Percentiles rank a stretch among this genome's conserved stretches.
Evolutionary conservation across 2,113 vertebrate species (phyloP).

Genomic region (Mastomys coucha): DNA sequence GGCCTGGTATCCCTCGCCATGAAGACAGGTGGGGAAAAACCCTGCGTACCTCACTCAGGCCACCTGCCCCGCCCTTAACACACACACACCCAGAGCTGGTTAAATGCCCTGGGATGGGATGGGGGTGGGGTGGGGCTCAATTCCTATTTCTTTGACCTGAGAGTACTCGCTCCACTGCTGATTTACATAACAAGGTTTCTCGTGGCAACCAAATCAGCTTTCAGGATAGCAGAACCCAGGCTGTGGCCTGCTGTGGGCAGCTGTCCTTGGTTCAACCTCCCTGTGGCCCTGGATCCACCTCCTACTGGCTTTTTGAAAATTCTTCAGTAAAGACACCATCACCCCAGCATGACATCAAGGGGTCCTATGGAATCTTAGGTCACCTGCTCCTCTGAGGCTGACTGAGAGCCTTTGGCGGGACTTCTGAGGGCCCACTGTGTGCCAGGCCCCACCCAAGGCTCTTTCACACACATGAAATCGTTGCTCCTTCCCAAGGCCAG

Average conservation of each 20-base stretch:
- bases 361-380: not conserved
- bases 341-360: not conserved
- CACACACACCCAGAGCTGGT: not conserved
- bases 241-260: not conserved
- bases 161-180: not conserved
- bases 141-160: not conserved
- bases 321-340: not conserved
- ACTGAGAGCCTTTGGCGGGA: not conserved
- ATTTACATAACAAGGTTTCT: not conserved
- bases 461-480: no score
- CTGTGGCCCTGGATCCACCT: not conserved
- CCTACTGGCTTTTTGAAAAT: constrained; percentile 22
- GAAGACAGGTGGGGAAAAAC: not conserved
- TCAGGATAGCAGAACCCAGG: not conserved
- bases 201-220: not conserved
- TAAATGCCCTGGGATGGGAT: fast-evolving
- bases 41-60: fast-evolving
- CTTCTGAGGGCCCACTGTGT: no score
- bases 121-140: not conserved
- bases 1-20: not conserved
- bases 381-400: not conserved
- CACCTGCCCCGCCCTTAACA: not conserved
- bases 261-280: not conserved
- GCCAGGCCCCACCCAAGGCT: not conserved
- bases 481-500: not conserved